A percentile compares a stretch with the other conserved stretches of the same genome.
Conservation (phyloP, 2,113 vertebrate genomes). For the Eublepharis macularius region DNA sequence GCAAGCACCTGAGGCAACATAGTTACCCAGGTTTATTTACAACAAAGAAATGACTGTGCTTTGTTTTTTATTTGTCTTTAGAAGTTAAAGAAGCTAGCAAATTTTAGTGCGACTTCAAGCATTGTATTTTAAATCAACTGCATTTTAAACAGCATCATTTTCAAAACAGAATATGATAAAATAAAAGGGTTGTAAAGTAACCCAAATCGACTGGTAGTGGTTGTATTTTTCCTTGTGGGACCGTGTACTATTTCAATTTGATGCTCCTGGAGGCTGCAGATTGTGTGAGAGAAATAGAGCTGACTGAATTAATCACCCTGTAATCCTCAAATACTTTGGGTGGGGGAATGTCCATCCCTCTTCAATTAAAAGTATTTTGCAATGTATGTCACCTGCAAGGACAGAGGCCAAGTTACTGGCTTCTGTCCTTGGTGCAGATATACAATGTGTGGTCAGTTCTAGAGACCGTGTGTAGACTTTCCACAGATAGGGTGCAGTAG, state of each 20-base stretch:
- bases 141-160: neutral
- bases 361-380: neutral
- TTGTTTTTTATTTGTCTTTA: neutral
- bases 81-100: neutral
- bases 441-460: neutral
- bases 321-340: neutral
- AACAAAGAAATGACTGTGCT: neutral
- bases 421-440: neutral
- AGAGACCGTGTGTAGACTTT: neutral
- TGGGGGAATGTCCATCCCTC: no score
- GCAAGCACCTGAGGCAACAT: neutral
- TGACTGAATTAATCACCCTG: neutral
- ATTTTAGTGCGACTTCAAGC: no score
- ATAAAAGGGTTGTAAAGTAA: neutral
- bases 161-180: neutral
- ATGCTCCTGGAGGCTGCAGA: neutral
- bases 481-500: neutral
- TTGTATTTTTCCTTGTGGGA: neutral
- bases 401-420: neutral
- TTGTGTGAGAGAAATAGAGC: neutral
- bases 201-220: neutral
- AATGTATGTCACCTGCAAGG: neutral
- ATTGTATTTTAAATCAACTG: no score
- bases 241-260: neutral
- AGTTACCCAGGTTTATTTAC: neutral